phyloP scores from a whole-genome alignment of 2,113 vertebrate genomes.

The Perca schrenkii region DNA sequence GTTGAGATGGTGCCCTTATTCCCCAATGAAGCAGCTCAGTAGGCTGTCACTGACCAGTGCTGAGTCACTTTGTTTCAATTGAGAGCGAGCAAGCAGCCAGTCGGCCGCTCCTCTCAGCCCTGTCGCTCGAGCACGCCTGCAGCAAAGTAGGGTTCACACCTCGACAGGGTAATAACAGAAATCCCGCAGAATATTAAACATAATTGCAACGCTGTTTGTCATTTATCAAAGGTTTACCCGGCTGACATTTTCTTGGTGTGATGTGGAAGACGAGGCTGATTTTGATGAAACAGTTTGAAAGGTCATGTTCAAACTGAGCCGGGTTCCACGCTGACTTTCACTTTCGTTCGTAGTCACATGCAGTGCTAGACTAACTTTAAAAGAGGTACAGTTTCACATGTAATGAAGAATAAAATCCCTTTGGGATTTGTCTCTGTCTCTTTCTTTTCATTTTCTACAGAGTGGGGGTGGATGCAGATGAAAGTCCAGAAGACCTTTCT shows the following conservation, averaged over 20 bases:
- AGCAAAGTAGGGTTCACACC: constrained; percentile 48
- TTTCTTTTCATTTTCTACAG: constrained; percentile 66
- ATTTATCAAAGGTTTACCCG: constrained; percentile 64
- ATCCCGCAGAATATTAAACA: constrained; percentile 42
- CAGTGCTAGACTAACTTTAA: background rate
- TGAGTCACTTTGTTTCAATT: constrained; percentile 70
- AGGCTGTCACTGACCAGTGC: constrained; percentile 26
- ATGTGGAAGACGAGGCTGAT: constrained; percentile 51
- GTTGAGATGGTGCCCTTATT: constrained; percentile 37
- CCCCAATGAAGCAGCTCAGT: constrained; percentile 45
- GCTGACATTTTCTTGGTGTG: constrained; percentile 68
- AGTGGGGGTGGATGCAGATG: constrained; percentile 83
- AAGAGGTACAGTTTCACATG: background rate
- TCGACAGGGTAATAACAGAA: constrained; percentile 51
- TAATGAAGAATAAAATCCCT: background rate
- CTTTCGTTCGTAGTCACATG: background rate
- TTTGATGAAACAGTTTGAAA: constrained; percentile 58
- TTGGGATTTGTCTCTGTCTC: constrained; percentile 5
- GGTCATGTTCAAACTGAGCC: constrained; percentile 47
- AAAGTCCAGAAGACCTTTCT: constrained; percentile 76
- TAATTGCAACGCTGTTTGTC: constrained; percentile 60
- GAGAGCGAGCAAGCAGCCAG: constrained; percentile 6
- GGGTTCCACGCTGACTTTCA: background rate
- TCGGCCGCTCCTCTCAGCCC: constrained; percentile 11
- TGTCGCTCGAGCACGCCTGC: background rate